These are phyloP conservation scores for Desoria tigrina DNA, from an alignment of 2,888 invertebrate species.

Conservation along the genomic window DNA sequence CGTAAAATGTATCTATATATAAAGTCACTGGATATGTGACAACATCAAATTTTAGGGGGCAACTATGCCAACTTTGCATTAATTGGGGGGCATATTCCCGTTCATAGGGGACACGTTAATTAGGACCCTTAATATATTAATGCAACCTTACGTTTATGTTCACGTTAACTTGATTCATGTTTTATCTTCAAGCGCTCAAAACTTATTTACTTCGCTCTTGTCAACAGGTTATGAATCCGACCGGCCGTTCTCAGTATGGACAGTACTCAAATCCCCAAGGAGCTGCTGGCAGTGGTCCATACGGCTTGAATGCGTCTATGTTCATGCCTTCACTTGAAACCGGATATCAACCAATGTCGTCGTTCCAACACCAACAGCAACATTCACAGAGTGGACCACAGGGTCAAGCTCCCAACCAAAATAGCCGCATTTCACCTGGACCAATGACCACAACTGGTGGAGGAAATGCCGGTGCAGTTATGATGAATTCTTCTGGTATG, in stretches of 20 bases:
- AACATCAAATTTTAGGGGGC: too few relatives aligned
- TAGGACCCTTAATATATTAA: too few relatives aligned
- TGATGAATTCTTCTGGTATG: slow-evolving; percentile 42
- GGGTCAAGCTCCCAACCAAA: slow-evolving; percentile 39
- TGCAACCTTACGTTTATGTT: neutral
- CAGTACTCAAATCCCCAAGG: slow-evolving; percentile 34
- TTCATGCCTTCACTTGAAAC: slow-evolving; percentile 26
- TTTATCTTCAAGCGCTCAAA: too few relatives aligned
- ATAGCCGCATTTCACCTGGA: slow-evolving; percentile 45
- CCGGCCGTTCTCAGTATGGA: slow-evolving; percentile 29
- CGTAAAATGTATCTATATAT: too few relatives aligned
- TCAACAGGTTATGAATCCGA: slow-evolving; percentile 31
- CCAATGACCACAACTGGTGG: slow-evolving; percentile 42
- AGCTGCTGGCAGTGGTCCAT: slow-evolving; percentile 30
- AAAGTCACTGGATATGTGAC: too few relatives aligned
- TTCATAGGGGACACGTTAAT: too few relatives aligned
- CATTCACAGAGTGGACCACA: slow-evolving; percentile 26
- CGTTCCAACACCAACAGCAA: slow-evolving; percentile 37
- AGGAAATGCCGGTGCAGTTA: slow-evolving; percentile 34
- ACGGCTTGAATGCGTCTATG: slow-evolving; percentile 33
- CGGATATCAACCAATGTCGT: slow-evolving; percentile 28
- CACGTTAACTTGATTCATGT: neutral
- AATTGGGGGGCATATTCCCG: too few relatives aligned
- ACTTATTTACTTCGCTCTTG: too few relatives aligned
- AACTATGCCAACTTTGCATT: too few relatives aligned